Conservation (phyloP, 2,113 vertebrate genomes). For the Orientallactaga bullata region DNA sequence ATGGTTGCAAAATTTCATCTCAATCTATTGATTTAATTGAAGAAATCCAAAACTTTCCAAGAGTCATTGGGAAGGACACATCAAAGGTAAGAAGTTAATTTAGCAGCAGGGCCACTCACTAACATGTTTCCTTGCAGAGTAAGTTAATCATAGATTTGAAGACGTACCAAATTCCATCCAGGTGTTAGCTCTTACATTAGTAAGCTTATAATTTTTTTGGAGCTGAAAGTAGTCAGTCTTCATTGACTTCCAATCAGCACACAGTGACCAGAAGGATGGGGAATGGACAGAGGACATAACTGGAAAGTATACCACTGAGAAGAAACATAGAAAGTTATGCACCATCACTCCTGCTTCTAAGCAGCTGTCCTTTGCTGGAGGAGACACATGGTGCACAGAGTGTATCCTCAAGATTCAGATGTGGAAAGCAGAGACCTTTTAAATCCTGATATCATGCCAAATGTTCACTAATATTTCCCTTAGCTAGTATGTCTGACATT, state of each 20-base stretch:
- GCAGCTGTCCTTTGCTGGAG: not conserved
- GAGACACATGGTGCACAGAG: not conserved
- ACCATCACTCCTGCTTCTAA: not conserved
- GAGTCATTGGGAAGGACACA: conserved; percentile 61
- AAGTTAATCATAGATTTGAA: conserved; percentile 80
- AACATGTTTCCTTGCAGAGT: conserved; percentile 62
- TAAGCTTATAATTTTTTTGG: conserved; percentile 64
- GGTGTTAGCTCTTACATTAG: conserved; percentile 62
- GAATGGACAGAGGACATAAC: conserved; percentile 10
- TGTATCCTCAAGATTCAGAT: not conserved
- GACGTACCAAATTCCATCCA: conserved; percentile 41
- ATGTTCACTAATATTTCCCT: not conserved
- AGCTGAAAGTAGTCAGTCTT: conserved; percentile 43
- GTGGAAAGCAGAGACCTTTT: not conserved
- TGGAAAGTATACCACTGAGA: not conserved
- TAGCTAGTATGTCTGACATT: not conserved
- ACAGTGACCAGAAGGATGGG: not conserved
- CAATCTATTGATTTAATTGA: conserved; percentile 65
- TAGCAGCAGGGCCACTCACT: conserved; percentile 50
- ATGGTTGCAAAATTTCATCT: conserved; percentile 25
- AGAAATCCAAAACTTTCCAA: conserved; percentile 65
- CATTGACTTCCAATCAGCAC: not conserved
- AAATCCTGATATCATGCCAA: not conserved
- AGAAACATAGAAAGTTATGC: not conserved
- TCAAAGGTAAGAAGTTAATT: conserved; percentile 80